Evolutionary conservation across 2,113 vertebrate species (phyloP).

Genomic region (Pimephales promelas): DNA sequence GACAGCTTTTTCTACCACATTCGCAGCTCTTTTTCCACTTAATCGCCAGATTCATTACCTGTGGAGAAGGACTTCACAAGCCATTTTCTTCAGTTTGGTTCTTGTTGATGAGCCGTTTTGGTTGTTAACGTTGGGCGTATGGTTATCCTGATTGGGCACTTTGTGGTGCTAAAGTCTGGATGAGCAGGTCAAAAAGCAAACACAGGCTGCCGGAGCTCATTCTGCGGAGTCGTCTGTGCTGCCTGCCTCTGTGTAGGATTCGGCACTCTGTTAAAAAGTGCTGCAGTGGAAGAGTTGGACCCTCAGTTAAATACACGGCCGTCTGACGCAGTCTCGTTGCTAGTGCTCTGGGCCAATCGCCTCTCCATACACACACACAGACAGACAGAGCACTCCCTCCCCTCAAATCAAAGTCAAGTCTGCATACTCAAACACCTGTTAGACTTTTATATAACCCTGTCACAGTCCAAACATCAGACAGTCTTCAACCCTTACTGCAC

Average conservation of each 20-base stretch:
- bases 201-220: conserved; percentile 72
- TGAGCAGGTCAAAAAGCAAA: conserved; percentile 67
- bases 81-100: conserved; percentile 70
- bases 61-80: conserved; percentile 86
- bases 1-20: not conserved
- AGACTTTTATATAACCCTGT: conserved; percentile 53
- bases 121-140: conserved; percentile 13
- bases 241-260: conserved; percentile 57
- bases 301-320: conserved; percentile 71
- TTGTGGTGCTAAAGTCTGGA: conserved; percentile 73
- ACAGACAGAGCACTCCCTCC: not conserved
- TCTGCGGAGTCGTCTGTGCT: conserved; percentile 65
- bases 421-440: conserved; percentile 51
- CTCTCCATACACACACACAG: conserved; percentile 10
- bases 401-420: conserved; percentile 25
- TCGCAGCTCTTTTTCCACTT: not conserved
- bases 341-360: conserved; percentile 63
- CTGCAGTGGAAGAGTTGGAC: conserved; percentile 83
- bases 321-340: conserved; percentile 69
- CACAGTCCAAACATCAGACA: not conserved
- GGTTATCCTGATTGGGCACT: conserved; percentile 80
- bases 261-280: conserved; percentile 74
- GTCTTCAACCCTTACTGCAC: conserved; percentile 25
- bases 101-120: conserved; percentile 37
- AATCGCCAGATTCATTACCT: conserved; percentile 74